These are phyloP conservation scores for Rhinichthys klamathensis DNA, from an alignment of 2,113 vertebrate species.

Conservation along the genomic window DNA sequence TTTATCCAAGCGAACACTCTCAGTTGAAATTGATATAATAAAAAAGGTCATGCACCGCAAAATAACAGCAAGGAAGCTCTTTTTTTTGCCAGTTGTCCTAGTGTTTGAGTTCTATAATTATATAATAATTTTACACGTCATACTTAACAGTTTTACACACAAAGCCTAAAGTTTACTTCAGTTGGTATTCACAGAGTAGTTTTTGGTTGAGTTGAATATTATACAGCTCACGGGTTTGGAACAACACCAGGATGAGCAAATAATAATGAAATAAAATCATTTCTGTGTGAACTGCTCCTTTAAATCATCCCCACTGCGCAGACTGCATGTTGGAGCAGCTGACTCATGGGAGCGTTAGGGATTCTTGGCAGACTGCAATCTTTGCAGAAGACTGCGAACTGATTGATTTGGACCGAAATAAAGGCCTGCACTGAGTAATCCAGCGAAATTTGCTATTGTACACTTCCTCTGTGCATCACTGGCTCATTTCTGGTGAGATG, in stretches of 20 bases:
- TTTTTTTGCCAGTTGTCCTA: background rate
- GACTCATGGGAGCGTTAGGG: constrained; percentile 34
- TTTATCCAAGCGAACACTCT: background rate
- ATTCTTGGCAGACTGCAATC: constrained; percentile 20
- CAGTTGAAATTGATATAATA: background rate
- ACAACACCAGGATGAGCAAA: constrained; percentile 6
- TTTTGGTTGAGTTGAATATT: background rate
- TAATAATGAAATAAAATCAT: too few relatives aligned
- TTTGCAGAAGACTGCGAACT: constrained; percentile 48
- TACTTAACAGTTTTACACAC: background rate
- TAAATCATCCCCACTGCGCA: constrained; percentile 25
- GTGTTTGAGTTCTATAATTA: too few relatives aligned
- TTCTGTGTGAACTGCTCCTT: background rate
- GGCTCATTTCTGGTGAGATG: background rate
- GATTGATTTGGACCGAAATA: constrained; percentile 50
- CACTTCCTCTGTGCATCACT: constrained; percentile 16
- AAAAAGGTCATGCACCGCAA: background rate
- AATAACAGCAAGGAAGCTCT: background rate
- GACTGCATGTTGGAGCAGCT: constrained; percentile 20
- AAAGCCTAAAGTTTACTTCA: background rate
- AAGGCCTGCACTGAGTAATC: constrained; percentile 47
- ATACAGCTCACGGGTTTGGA: background rate
- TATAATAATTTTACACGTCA: background rate
- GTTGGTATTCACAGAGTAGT: background rate
- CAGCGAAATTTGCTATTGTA: constrained; percentile 49